Percentiles rank a stretch among this genome's conserved stretches.
Evolutionary conservation across 30 jellyfish, hydroid and myxozoan genomes (phyloP).

Genomic region (Turritopsis rubra): DNA sequence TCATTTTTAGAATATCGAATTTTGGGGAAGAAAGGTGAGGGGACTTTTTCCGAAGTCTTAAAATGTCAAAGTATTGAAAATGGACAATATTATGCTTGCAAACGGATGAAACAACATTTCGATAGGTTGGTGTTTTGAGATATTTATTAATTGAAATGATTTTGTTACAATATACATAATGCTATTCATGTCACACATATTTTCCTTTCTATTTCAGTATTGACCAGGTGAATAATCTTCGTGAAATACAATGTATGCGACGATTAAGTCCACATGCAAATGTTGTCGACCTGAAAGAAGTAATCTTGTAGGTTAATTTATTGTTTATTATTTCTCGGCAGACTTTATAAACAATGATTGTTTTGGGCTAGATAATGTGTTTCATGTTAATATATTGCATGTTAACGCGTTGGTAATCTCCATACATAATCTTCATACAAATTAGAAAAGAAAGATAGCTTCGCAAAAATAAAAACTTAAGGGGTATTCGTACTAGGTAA

Average conservation of each 20-base stretch:
- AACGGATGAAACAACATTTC: constrained; percentile 81
- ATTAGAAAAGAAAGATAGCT: too few relatives aligned
- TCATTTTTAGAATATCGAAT: constrained; percentile 56
- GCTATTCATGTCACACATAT: neutral
- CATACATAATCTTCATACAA: neutral
- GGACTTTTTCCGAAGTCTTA: constrained; percentile 80
- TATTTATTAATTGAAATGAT: too few relatives aligned
- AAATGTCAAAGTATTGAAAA: constrained; percentile 73
- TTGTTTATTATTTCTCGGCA: too few relatives aligned
- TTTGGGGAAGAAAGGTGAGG: constrained; percentile 89
- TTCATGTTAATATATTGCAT: too few relatives aligned
- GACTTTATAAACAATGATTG: too few relatives aligned
- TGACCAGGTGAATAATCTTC: constrained; percentile 65
- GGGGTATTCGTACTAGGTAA: too few relatives aligned
- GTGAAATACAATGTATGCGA: constrained; percentile 88
- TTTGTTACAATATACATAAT: too few relatives aligned
- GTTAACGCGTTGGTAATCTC: neutral
- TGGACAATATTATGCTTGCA: constrained; percentile 76
- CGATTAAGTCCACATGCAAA: constrained; percentile 83
- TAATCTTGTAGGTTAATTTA: constrained; percentile 53
- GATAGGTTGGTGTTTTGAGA: constrained; percentile 55
- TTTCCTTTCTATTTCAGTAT: constrained; percentile 32
- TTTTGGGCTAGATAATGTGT: too few relatives aligned
- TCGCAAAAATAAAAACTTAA: too few relatives aligned
- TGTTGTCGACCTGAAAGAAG: constrained; percentile 74